Evolutionary conservation across 2,797 vertebrate genomes (phyloP).

Genomic region (Mallotus villosus): DNA sequence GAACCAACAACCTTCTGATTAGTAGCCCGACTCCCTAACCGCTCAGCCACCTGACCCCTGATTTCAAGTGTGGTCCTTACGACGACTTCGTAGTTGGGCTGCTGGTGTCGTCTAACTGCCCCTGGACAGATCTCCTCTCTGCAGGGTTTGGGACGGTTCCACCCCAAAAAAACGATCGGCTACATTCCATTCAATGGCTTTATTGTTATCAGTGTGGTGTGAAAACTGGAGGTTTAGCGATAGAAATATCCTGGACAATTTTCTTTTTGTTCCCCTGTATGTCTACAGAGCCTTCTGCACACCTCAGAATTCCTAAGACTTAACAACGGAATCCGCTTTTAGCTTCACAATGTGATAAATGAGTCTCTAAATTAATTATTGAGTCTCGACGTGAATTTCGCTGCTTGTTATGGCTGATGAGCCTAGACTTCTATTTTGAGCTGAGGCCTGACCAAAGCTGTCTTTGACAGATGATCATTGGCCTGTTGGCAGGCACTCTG

Average conservation of each 20-base stretch:
- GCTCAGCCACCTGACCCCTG: too few relatives aligned
- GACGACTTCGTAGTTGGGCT: background rate
- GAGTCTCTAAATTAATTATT: slow-evolving; percentile 56
- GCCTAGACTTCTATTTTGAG: slow-evolving; percentile 70
- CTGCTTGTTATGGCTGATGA: slow-evolving; percentile 67
- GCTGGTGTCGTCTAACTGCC: background rate
- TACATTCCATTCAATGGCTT: slow-evolving; percentile 42
- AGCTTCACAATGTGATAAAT: background rate
- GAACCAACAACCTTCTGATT: too few relatives aligned
- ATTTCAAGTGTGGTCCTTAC: too few relatives aligned
- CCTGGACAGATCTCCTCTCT: background rate
- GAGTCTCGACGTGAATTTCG: slow-evolving; percentile 63
- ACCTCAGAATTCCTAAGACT: background rate
- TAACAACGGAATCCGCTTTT: background rate
- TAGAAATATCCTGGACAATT: background rate
- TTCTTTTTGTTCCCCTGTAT: background rate
- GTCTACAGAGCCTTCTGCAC: background rate
- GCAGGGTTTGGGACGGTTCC: background rate
- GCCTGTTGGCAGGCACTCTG: slow-evolving; percentile 40
- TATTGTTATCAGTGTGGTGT: slow-evolving; percentile 41
- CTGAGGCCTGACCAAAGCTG: slow-evolving; percentile 29
- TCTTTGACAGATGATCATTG: slow-evolving; percentile 51
- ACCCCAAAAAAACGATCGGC: background rate
- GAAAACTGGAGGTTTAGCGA: slow-evolving; percentile 34
- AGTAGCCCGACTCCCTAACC: too few relatives aligned